Base-by-base conservation (phyloP, 2,888 invertebrate genomes). In the Agriotes lineatus region DNA sequence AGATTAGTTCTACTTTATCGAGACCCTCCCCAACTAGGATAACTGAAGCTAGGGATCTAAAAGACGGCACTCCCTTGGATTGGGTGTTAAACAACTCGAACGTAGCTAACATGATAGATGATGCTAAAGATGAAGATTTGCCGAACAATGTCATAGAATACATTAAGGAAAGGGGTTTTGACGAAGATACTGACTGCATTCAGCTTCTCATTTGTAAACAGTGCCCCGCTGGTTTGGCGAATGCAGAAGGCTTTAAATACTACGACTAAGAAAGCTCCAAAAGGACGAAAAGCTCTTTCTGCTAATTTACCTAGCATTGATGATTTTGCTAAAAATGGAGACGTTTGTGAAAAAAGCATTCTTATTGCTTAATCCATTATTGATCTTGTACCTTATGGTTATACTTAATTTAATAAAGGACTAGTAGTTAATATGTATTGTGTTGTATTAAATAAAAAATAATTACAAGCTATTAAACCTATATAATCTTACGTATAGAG, bases 191-290 rank as follows among this genome's bases (percentile, higher is more conserved):
- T 0, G 90, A 89, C 57, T 94, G 94, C 75, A 85, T 93, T 1
- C 89, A 90, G 77, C 84, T 93, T 25, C 82, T 95, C 30, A 84
- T 94, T 69, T 95, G 95, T 80, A 94, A 94, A 85, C 88, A 89
- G 71, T 88, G 91, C 0, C 94, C 94, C 0, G n/a, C 89, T 94
- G 69, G 89, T 95, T 69, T 87, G 88, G 85, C 90, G 90, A 73
- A 93, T 94, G 89, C 95, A 95, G 79, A 86, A 87, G 65, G 89
- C 91, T 0, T 84, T 93, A 65, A 86, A 81, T 75, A 79, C 78
- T 16, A 79, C 79, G 14, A 80, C 81, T 58, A 81, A 82, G 10
- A 77, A 82, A 20, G 62, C 73, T 50, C 63, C 66, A 16, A 68
- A 48, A 18, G 74, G 74, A 45, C 61, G 68, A 20, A 71, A 70